A percentile compares a stretch with the other conserved stretches of the same genome.
phyloP scores from a whole-genome alignment of 2,113 vertebrate species.

The Istiophorus platypterus region DNA sequence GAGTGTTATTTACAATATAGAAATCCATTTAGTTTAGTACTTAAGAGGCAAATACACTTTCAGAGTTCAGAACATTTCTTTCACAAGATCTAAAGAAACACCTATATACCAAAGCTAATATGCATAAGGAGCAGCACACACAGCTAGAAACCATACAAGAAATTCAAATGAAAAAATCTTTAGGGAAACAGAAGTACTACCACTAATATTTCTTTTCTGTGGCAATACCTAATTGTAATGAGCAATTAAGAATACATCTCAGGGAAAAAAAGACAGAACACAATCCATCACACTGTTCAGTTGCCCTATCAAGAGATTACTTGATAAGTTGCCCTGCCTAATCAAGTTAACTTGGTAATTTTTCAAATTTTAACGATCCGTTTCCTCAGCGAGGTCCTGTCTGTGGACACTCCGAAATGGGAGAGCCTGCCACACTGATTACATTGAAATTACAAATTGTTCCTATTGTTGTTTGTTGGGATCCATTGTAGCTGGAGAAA shows the following conservation, averaged over 20 bases:
- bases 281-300: constrained; percentile 76
- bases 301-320: constrained; percentile 77
- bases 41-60: neutral
- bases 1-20: no score
- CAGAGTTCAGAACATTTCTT: neutral
- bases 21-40: neutral
- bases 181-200: constrained; percentile 43
- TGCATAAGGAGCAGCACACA: constrained; percentile 3
- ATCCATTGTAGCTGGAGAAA: neutral
- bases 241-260: constrained; percentile 77
- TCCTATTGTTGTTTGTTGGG: constrained; percentile 9
- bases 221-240: constrained; percentile 67
- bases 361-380: constrained; percentile 70
- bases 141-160: constrained; percentile 14
- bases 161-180: constrained; percentile 34
- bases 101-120: neutral
- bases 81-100: neutral
- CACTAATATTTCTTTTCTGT: constrained; percentile 65
- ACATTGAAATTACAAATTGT: constrained; percentile 30
- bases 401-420: constrained; percentile 36
- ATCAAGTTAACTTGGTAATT: constrained; percentile 76
- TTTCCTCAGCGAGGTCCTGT: constrained; percentile 53
- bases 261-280: constrained; percentile 42
- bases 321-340: constrained; percentile 80
- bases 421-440: constrained; percentile 31